A percentile compares a stretch with the other conserved stretches of the same genome.
phyloP scores from a whole-genome alignment of 2,888 invertebrate species.

The Acleris literana region DNA sequence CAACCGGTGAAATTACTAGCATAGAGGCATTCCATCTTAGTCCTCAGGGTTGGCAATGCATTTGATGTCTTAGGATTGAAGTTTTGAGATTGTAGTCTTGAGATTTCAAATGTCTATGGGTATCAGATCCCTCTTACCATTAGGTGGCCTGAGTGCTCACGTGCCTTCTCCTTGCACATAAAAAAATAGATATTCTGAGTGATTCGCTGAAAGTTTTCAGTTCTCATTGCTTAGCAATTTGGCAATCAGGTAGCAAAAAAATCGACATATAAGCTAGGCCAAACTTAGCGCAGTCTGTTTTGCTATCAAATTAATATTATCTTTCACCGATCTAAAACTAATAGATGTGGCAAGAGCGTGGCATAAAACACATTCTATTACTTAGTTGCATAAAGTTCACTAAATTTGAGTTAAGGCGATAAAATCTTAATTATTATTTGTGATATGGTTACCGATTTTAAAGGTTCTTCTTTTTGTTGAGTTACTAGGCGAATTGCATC shows the following conservation, averaged over 20 bases:
- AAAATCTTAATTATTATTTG: background rate
- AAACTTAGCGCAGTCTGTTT: constrained; percentile 16
- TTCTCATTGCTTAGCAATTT: background rate
- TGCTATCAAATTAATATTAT: constrained; percentile 16
- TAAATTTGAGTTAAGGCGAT: background rate
- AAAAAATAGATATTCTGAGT: no score
- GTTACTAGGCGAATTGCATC: background rate
- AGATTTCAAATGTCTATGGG: no score
- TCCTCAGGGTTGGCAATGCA: no score
- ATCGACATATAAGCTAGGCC: background rate
- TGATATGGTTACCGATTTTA: background rate
- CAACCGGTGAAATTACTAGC: no score
- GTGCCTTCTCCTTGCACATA: no score
- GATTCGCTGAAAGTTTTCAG: no score
- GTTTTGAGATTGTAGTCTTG: no score
- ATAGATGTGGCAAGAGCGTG: constrained; percentile 20
- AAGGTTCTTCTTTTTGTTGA: background rate
- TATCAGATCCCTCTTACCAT: no score
- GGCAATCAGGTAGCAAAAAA: background rate
- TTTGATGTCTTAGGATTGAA: no score
- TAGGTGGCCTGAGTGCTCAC: no score
- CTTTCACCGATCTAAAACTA: constrained; percentile 7
- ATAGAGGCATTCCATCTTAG: no score
- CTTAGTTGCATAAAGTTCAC: background rate
- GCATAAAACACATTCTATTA: constrained; percentile 1